Evolutionary conservation across 1,140 invertebrate genomes (phyloP).

Genomic region (Ceratina australensis): DNA sequence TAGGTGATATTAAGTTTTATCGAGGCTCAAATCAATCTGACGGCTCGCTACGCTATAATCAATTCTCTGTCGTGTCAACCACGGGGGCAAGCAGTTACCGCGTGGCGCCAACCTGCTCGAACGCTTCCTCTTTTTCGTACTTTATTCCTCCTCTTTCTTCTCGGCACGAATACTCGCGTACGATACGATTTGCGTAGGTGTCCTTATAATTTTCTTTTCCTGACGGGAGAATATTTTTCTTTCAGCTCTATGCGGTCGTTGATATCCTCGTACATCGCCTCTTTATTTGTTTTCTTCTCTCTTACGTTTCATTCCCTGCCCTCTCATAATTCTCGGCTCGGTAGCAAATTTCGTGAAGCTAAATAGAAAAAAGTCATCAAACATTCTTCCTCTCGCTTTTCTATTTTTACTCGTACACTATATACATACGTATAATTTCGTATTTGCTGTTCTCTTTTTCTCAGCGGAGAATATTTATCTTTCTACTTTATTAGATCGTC

Average conservation of each 20-base stretch:
- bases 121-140: neutral
- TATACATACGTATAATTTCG: too few species aligned
- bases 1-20: slow-evolving; percentile 29
- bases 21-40: slow-evolving; percentile 26
- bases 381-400: too few species aligned
- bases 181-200: neutral
- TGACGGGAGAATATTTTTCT: neutral
- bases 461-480: too few species aligned
- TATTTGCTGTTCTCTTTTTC: too few species aligned
- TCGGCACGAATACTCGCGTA: too few species aligned
- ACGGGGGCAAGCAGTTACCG: slow-evolving; percentile 16
- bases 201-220: neutral
- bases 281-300: neutral
- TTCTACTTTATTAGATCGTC: too few species aligned
- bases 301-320: neutral
- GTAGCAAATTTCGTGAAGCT: too few species aligned
- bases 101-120: slow-evolving; percentile 31
- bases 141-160: neutral
- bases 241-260: too few species aligned
- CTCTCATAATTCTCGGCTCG: neutral
- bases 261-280: neutral
- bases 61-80: slow-evolving; percentile 33
- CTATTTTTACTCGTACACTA: too few species aligned
- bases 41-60: slow-evolving; percentile 34
- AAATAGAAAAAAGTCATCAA: too few species aligned